Evolutionary conservation across 2,888 invertebrate genomes (phyloP), one percentile per base, ranked within the genome.

Genomic region (Drosophila subsilvestris): DNA sequence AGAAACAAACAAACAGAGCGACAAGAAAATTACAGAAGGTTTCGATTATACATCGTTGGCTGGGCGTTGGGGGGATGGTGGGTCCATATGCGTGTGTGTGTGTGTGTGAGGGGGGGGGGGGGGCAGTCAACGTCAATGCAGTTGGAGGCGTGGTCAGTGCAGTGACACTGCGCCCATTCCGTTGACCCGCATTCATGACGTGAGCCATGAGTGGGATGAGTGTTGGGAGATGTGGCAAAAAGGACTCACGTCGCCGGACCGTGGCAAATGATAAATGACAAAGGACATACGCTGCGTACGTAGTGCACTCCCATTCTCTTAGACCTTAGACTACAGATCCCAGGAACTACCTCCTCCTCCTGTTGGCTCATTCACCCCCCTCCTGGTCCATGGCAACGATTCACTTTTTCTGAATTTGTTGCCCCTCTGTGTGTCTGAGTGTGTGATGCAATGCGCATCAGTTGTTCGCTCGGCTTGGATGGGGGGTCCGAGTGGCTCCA

Each of bases 221-320:
- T 14, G n/a, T n/a, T n/a, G 42, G 50, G n/a, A 43, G 25, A 51
- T 49, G 54, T 32, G 61, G 53, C n/a, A 48, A 57, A 68, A 84
- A 80, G 79, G 82, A 87, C 75, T 87, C 82, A 57, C 86, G 80
- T 80, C 50, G 62, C 61, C 45, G 59, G 53, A 43, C 22, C 77
- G 71, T 73, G 82, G 65, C 86, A 86, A 87, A 83, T 83, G 82
- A 88, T 86, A 88, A 85, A 83, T 83, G 82, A 78, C 63, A 78
- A 67, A 78, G 83, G 77, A 79, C 79, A 85, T 80, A 82, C 79
- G 82, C 79, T 80, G 44, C 49, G 49, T 37, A 49, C 49, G 49
- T 37, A 49, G 20, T 62, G 17, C 27, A 43, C 27, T 12, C 55
- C 43, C 25, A 43, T 27, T 25, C 22, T 42, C 14, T 25, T 25